Evolutionary conservation across 1,140 invertebrate species (phyloP).

Genomic region (Drosophila kohkoa): DNA sequence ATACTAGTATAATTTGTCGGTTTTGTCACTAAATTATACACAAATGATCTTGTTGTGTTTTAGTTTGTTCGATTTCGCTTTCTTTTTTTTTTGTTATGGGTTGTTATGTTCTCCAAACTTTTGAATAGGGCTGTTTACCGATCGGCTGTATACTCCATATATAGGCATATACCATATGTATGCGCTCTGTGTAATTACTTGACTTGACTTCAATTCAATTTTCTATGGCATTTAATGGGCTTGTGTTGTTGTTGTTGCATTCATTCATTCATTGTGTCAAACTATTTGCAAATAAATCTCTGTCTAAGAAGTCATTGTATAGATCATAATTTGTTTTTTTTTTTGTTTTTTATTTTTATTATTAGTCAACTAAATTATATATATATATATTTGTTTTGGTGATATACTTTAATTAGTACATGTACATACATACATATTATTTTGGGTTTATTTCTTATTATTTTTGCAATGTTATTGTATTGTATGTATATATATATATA

Average conservation of each 20-base stretch:
- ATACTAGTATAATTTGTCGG: conserved; percentile 51
- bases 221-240: conserved; percentile 38
- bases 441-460: conserved; percentile 30
- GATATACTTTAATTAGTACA: conserved; percentile 79
- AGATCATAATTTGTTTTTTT: conserved; percentile 48
- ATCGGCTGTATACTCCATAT: conserved; percentile 29
- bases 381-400: conserved; percentile 51
- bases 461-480: conserved; percentile 64
- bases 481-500: conserved; percentile 1
- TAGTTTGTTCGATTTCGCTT: not conserved
- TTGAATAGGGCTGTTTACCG: conserved; percentile 23
- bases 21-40: conserved; percentile 68
- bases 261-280: conserved; percentile 6
- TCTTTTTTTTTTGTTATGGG: conserved; percentile 31
- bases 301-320: conserved; percentile 29
- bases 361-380: conserved; percentile 78
- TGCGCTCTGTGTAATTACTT: conserved; percentile 34
- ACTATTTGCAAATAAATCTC: conserved; percentile 13
- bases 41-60: conserved; percentile 60
- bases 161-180: conserved; percentile 19
- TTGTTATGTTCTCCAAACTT: conserved; percentile 39
- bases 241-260: not conserved
- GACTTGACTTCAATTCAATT: conserved; percentile 20
- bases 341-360: conserved; percentile 30
- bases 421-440: conserved; percentile 58